Evolutionary conservation across 2,888 invertebrate species (phyloP).

Genomic region (Brachynemurus nebulosus): DNA sequence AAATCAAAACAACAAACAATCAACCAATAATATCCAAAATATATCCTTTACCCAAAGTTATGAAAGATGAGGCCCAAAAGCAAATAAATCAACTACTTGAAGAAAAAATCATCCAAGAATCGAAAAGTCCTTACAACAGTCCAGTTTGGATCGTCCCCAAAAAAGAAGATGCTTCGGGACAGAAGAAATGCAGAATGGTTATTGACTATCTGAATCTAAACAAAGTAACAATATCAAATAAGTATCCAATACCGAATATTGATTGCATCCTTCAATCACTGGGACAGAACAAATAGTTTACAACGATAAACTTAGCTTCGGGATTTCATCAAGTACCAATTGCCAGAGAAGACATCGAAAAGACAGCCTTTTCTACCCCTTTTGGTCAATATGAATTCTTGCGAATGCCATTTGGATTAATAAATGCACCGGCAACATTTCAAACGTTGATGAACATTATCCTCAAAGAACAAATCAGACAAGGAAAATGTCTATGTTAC

Average conservation of each 20-base stretch:
- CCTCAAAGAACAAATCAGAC: constrained; percentile 17
- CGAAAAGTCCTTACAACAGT: background rate
- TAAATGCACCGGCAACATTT: constrained; percentile 22
- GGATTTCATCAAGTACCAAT: constrained; percentile 3
- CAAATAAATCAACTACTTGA: background rate
- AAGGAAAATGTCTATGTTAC: constrained; percentile 4
- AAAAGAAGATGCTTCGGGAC: background rate
- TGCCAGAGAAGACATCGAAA: constrained; percentile 5
- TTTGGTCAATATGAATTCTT: too few relatives aligned
- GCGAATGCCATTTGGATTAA: constrained; percentile 21
- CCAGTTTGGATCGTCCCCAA: background rate
- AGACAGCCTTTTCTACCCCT: constrained; percentile 14
- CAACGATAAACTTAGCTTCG: background rate
- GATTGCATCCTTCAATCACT: background rate
- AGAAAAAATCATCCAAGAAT: background rate
- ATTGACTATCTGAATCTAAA: background rate
- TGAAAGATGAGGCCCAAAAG: background rate
- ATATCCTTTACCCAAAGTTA: background rate
- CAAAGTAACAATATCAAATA: background rate
- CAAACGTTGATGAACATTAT: constrained; percentile 22
- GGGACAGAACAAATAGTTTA: background rate
- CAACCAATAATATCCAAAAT: background rate
- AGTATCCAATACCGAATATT: constrained; percentile 1
- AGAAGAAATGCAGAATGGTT: background rate
- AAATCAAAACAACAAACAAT: background rate